Base-by-base conservation (phyloP, 2,888 invertebrate species). In the Sminthurinus aureus region DNA sequence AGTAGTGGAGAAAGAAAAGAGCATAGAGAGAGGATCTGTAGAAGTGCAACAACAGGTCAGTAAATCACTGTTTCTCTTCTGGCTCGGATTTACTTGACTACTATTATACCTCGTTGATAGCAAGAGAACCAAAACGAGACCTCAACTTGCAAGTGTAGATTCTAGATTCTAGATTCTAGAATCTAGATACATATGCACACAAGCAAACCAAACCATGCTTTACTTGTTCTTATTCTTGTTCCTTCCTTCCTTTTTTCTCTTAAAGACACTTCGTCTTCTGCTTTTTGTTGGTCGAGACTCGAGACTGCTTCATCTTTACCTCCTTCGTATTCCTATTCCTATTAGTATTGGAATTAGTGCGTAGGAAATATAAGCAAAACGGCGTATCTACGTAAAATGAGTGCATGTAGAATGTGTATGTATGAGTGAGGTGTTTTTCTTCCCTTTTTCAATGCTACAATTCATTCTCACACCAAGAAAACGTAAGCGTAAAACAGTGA, bases 31-130 rank as follows among this genome's bases (percentile, higher is more conserved):
- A 82, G 80, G 80, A 80, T 80, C 73, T 73, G 80, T 74, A 81
- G 81, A 75, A 81, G 81, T 76, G 85, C 83, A 84, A 85, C 85
- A 85, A 84, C 85, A 84, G 85, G 85, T 84, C 84, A 84, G 84
- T 85, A 85, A 85, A 85, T 85, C 85, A 85, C 85, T 85, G 82
- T 82, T 85, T 83, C 81, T 85, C 80, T 80, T 85, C 82, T 67
- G 74, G 83, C 82, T 83, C 83, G 79, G 85, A 84, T 85, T 85
- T 85, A 84, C 83, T 81, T 79, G 83, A 76, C 73, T 83, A 79
- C 81, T 81, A 81, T 81, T 81, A 81, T 81, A 81, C 73, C 81
- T 81, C 81, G 81, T 81, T 81, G 81, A 81, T 81, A 81, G 74
- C 20, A 22, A 69, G 79, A 74, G 74, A 66, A 81, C 26, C n/a